These are phyloP conservation scores for Eonycteris spelaea DNA, from an alignment of 2,113 vertebrate species.

Conservation along the genomic window DNA sequence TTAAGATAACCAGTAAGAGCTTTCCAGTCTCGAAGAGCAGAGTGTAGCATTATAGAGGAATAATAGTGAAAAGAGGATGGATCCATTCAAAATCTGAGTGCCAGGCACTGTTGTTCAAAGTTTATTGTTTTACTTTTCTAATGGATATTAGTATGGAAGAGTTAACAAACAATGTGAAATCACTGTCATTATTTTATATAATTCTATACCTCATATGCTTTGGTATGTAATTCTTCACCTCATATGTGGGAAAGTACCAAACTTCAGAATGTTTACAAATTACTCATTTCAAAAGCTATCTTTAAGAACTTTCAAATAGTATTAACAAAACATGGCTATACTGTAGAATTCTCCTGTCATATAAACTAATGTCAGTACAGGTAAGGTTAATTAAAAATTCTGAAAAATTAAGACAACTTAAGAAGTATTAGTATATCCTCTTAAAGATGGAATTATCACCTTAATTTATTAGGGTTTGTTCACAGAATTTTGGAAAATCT, in stretches of 20 bases:
- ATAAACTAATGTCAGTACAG: background rate
- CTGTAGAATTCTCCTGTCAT: background rate
- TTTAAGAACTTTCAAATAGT: background rate
- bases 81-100: background rate
- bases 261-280: background rate
- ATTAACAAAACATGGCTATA: background rate
- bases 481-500: background rate
- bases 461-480: background rate
- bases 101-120: background rate
- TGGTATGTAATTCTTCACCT: background rate
- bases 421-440: background rate
- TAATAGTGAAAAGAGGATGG: background rate
- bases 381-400: background rate
- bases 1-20: background rate
- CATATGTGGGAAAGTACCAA: background rate
- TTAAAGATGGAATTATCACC: background rate
- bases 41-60: background rate
- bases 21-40: background rate
- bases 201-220: background rate
- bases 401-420: constrained; percentile 4
- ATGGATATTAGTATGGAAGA: background rate
- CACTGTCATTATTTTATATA: background rate
- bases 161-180: background rate
- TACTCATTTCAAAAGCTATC: background rate
- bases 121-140: background rate